Base-by-base conservation (phyloP, 2,113 vertebrate genomes). In the Aptenodytes patagonicus region DNA sequence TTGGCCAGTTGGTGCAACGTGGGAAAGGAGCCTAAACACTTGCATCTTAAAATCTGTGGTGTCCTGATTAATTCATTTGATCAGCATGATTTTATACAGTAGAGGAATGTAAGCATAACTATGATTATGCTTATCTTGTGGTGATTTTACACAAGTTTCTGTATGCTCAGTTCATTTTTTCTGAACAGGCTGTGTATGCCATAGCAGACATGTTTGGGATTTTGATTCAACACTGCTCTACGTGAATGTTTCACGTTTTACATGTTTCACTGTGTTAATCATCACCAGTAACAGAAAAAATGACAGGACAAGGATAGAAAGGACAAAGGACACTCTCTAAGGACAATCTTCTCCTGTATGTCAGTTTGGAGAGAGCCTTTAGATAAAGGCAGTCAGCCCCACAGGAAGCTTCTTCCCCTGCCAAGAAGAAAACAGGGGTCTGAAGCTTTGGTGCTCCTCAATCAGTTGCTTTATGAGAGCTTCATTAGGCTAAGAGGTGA, bases 1-100 rank as follows among this genome's bases (percentile, higher is more conserved):
- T n/a, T 60, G 24, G 29, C 42, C 29, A 44, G 7, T 58, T 1
- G 5, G 26, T 22, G 5, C 28, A 52, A n/a, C 0, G 0, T 52
- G 46, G 28, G 44, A 76, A 61, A 77, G 28, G 6, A 68, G 14
- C 24, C 25, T 72, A 62, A 83, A 66, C 22, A 5, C 17, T 44
- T 58, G 10, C 14, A 15, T 46, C 29, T 73, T 49, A 78, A 64
- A 81, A 69, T 77, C 16, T 70, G 26, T 57, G 15, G 7, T 44
- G 38, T 61, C 40, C 21, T 36, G 20, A 75, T 62, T 40, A 71
- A 49, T 60, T 78, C 0, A 22, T 68, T 86, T 28, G 25, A 64
- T 42, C 13, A 85, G 15, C 21, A 36, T 65, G 19, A 24, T 64
- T 93, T 80, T 72, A 6, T 54, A 75, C 10, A 46, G 25, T 7